phyloP scores from a whole-genome alignment of 2,888 invertebrate genomes.

The Drosophila acutilabella region DNA sequence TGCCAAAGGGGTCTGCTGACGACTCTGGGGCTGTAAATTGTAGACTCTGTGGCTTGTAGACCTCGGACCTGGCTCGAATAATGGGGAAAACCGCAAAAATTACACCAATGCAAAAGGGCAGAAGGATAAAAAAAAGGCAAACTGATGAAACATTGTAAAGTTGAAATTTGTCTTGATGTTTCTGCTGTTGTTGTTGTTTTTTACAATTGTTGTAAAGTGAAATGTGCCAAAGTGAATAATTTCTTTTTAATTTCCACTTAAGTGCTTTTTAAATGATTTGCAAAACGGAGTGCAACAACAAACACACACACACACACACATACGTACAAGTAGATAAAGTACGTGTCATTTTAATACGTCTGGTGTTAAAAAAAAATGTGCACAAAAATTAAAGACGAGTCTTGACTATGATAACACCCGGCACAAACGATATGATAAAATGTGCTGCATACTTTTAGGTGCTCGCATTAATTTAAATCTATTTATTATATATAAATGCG shows the following conservation, averaged over 20 bases:
- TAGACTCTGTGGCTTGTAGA: constrained; percentile 6
- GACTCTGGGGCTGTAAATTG: constrained; percentile 14
- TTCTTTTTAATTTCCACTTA: constrained; percentile 84
- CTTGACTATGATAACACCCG: too few relatives aligned
- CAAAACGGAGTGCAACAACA: constrained; percentile 39
- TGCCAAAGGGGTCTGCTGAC: constrained; percentile 3
- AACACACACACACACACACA: constrained; percentile 11
- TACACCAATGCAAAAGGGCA: constrained; percentile 63
- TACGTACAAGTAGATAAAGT: not conserved
- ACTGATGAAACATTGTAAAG: constrained; percentile 20
- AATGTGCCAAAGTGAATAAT: constrained; percentile 83
- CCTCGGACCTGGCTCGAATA: constrained; percentile 55
- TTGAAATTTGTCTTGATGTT: not conserved
- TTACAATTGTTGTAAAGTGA: constrained; percentile 35
- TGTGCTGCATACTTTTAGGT: too few relatives aligned
- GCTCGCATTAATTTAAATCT: too few relatives aligned
- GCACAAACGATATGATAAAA: too few relatives aligned
- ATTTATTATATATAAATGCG: too few relatives aligned
- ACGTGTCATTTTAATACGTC: constrained; percentile 34
- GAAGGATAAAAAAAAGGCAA: not conserved
- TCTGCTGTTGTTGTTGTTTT: constrained; percentile 15
- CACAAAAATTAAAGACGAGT: too few relatives aligned
- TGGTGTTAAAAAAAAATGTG: constrained; percentile 26
- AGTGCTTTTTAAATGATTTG: constrained; percentile 81
- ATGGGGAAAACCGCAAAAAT: constrained; percentile 77